Evolutionary conservation across 1,140 invertebrate species (phyloP).

Genomic region (Brachionus asplanchnoidis): DNA sequence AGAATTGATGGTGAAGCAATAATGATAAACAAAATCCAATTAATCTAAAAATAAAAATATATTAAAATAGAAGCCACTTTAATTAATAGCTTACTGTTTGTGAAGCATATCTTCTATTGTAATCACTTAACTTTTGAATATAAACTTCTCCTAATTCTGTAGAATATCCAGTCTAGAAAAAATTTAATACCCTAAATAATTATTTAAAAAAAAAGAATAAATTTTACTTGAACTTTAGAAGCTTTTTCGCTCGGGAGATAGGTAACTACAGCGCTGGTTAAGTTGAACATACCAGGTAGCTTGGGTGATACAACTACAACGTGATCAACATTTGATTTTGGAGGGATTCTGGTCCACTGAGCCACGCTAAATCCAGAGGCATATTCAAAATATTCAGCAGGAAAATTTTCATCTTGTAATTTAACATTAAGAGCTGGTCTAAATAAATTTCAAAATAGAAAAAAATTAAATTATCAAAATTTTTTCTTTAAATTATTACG

Average conservation of each 20-base stretch:
- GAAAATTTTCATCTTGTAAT: slow-evolving; percentile 81
- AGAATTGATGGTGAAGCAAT: slow-evolving; percentile 88
- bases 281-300: slow-evolving; percentile 89
- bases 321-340: slow-evolving; percentile 83
- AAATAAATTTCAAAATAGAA: slow-evolving; percentile 44
- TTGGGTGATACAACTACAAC: slow-evolving; percentile 82
- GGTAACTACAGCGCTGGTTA: slow-evolving; percentile 84
- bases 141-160: slow-evolving; percentile 92
- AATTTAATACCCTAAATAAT: background rate
- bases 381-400: slow-evolving; percentile 77
- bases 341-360: slow-evolving; percentile 78
- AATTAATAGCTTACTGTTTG: slow-evolving; percentile 69
- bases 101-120: slow-evolving; percentile 93
- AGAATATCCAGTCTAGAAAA: slow-evolving; percentile 74
- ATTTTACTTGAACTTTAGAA: slow-evolving; percentile 49
- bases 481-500: slow-evolving; percentile 49
- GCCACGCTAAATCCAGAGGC: slow-evolving; percentile 77
- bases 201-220: background rate
- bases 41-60: slow-evolving; percentile 62
- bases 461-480: slow-evolving; percentile 42
- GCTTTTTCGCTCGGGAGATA: slow-evolving; percentile 70
- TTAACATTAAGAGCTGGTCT: slow-evolving; percentile 81
- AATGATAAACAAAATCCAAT: slow-evolving; percentile 91
- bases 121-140: slow-evolving; percentile 89
- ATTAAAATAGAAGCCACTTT: background rate